Evolutionary conservation across 1,140 invertebrate species (phyloP).

Genomic region (Megalonaias nervosa): DNA sequence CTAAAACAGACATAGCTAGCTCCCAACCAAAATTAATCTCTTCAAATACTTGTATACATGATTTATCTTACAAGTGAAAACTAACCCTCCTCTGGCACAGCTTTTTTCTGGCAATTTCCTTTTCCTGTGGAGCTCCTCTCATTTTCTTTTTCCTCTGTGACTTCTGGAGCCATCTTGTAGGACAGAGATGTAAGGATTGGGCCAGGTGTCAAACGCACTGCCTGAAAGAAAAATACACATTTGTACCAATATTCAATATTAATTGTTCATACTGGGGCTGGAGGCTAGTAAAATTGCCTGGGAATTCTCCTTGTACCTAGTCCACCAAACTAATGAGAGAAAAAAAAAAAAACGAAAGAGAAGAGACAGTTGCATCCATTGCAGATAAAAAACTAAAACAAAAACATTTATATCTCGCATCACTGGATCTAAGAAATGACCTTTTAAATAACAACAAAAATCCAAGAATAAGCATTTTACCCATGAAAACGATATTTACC

Average conservation of each 20-base stretch:
- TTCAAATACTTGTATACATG: too few species aligned
- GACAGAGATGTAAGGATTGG: conserved; percentile 43
- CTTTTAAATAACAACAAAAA: too few species aligned
- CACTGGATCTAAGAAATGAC: too few species aligned
- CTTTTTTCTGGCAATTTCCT: conserved; percentile 53
- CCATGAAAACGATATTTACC: too few species aligned
- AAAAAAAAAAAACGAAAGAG: neutral
- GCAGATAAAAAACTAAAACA: too few species aligned
- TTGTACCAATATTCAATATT: neutral
- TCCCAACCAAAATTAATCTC: too few species aligned
- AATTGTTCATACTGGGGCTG: neutral
- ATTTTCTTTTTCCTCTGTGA: conserved; percentile 40
- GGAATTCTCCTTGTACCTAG: neutral
- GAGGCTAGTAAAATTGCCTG: neutral
- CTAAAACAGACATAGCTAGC: too few species aligned
- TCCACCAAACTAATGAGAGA: neutral
- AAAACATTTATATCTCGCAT: too few species aligned
- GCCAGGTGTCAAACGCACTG: conserved; percentile 69
- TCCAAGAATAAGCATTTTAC: too few species aligned
- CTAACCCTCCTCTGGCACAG: conserved; percentile 75
- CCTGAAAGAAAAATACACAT: conserved; percentile 44
- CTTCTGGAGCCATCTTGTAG: conserved; percentile 12
- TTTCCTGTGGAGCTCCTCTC: conserved; percentile 36
- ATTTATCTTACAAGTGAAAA: neutral
- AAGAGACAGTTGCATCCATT: too few species aligned